A percentile compares a stretch with the other conserved stretches of the same genome.
Conservation (phyloP, 2,113 vertebrate species). For the Miniopterus natalensis region DNA sequence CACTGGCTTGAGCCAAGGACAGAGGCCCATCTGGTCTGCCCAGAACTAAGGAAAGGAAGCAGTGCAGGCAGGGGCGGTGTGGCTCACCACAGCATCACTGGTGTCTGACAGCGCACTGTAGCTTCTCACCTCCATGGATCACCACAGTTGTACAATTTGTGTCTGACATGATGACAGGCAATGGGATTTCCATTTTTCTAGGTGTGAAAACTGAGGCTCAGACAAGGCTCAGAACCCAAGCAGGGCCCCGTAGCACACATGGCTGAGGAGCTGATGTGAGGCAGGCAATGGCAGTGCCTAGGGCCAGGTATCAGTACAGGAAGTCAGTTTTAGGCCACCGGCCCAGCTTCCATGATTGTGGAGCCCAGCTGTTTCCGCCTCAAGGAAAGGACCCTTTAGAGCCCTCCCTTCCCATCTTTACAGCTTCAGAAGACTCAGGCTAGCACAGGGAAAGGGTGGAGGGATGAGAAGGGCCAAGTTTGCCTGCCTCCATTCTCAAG, state of each 20-base stretch:
- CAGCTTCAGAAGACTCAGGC: background rate
- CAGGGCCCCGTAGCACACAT: background rate
- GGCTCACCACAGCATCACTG: background rate
- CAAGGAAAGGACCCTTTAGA: background rate
- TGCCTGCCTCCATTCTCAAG: background rate
- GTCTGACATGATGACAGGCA: background rate
- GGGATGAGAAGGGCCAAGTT: background rate
- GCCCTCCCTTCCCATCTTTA: background rate
- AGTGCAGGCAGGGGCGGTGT: background rate
- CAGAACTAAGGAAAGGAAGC: background rate
- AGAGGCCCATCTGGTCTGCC: background rate
- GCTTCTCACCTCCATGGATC: background rate
- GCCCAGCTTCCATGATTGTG: background rate
- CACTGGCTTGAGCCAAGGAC: background rate
- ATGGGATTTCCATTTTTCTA: background rate
- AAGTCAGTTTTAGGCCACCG: background rate
- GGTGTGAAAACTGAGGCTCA: slow-evolving; percentile 13
- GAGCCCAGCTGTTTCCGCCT: background rate
- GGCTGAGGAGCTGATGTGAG: background rate
- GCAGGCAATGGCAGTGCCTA: background rate
- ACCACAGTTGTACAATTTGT: background rate
- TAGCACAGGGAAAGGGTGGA: background rate
- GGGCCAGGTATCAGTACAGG: background rate
- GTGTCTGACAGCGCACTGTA: background rate
- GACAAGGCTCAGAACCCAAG: background rate